These are phyloP conservation scores for Petrosia ficiformis DNA, from an alignment of 37 sponge, comb jelly and placozoan species.

Conservation along the genomic window DNA sequence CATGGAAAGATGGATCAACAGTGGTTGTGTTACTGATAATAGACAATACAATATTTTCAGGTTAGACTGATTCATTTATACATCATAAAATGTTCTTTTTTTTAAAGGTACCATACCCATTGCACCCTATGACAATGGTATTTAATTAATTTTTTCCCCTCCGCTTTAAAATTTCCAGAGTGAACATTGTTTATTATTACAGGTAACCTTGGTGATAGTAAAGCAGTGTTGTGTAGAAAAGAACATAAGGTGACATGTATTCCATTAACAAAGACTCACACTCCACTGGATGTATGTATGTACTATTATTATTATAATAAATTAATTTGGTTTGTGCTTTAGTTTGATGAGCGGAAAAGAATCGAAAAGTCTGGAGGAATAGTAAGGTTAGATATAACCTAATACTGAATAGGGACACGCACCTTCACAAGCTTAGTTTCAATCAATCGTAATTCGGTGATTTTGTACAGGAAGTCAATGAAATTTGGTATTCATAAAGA, in stretches of 20 bases:
- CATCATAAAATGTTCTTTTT: no score
- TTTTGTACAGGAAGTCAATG: no score
- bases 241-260: conserved; percentile 15
- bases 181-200: not conserved
- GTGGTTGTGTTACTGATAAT: conserved; percentile 64
- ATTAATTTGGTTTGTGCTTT: not conserved
- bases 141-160: not conserved
- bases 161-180: not conserved
- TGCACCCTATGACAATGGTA: not conserved
- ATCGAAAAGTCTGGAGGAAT: conserved; percentile 83
- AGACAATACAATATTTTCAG: conserved; percentile 64
- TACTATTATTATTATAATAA: not conserved
- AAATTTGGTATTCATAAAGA: no score
- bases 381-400: conserved; percentile 53
- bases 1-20: conserved; percentile 85
- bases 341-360: conserved; percentile 87
- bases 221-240: conserved; percentile 57
- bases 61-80: no score
- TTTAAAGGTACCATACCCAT: not conserved
- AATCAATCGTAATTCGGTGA: no score
- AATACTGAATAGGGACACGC: not conserved
- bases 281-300: conserved; percentile 54
- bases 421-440: no score
- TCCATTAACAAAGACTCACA: conserved; percentile 74
- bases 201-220: conserved; percentile 88